Base-by-base conservation (phyloP, 2,888 invertebrate species). In the Embidobia sp. region DNA sequence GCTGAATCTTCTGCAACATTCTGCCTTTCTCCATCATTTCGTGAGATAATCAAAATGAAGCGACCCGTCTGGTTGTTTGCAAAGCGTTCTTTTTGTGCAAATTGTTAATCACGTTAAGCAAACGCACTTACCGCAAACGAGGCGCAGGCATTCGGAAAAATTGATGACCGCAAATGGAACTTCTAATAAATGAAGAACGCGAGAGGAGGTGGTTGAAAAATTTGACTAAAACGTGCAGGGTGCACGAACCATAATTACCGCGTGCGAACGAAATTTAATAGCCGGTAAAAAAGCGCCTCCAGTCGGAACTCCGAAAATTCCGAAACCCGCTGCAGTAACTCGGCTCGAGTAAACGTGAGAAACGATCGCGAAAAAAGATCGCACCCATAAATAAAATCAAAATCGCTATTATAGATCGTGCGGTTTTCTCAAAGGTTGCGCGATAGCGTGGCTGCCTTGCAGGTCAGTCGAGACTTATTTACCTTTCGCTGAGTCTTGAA, bases 341-440 rank as follows among this genome's bases (percentile, higher is more conserved):
- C 4, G 4, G 4, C n/a, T 15, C 15, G 37, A 31, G 31, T 6
- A 19, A 51, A 49, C 69, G 57, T 69, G 69, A 66, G 66, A 69
- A 69, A 46, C 44, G 31, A 67, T 55, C 55, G 29, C 27, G 37
- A 53, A 67, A 66, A 69, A 59, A 46, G 55, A 44, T 55, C 29
- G 33, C 22, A 35, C 13, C 8, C 48, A 49, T 69, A 69, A 69
- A 69, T 69, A 69, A 69, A 69, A 57, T 49, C 40, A 37, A 57
- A 49, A 59, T 57, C 57, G 26, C 69, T 18, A 37, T 49, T 57
- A 44, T 48, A 49, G 46, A 69, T 69, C 37, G 40, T 40, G 53
- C 26, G 49, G 48, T 48, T 57, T 69, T 42, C 26, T 55, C 19
- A 67, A 67, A 55, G 55, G 55, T 67, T 55, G 29, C 53, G 44